phyloP scores from a whole-genome alignment of 2,888 invertebrate species.

The Xestia ashworthii region DNA sequence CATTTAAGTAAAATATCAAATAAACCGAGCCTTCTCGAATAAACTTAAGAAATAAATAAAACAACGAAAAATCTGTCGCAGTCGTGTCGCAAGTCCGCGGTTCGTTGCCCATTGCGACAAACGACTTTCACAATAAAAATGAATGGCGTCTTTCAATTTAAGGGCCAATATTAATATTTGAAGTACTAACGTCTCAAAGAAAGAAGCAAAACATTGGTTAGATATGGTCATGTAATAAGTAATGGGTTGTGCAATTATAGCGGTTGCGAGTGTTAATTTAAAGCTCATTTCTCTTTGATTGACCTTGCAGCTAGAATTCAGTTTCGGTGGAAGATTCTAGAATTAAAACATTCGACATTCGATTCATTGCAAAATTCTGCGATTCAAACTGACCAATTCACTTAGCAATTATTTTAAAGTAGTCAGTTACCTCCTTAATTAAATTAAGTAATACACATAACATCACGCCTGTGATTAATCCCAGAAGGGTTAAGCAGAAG shows the following conservation, averaged over 20 bases:
- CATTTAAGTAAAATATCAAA: slow-evolving; percentile 38
- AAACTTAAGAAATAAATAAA: slow-evolving; percentile 43
- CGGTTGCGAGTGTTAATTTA: slow-evolving; percentile 18
- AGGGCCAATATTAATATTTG: slow-evolving; percentile 56
- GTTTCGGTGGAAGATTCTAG: slow-evolving; percentile 7
- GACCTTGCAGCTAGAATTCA: slow-evolving; percentile 23
- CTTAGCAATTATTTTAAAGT: background rate
- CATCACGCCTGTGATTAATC: background rate
- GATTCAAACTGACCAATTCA: background rate
- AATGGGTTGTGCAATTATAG: slow-evolving; percentile 44
- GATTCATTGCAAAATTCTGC: background rate
- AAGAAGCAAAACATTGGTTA: slow-evolving; percentile 44
- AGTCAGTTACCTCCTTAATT: background rate
- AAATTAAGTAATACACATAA: background rate
- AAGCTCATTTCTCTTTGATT: slow-evolving; percentile 21
- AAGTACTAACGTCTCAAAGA: slow-evolving; percentile 34
- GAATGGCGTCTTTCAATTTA: slow-evolving; percentile 36
- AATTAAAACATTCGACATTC: slow-evolving; percentile 2
- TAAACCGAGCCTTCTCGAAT: slow-evolving; percentile 42
- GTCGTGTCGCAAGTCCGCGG: slow-evolving; percentile 54
- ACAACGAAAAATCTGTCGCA: slow-evolving; percentile 39
- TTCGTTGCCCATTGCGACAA: slow-evolving; percentile 58
- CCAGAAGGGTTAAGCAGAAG: background rate
- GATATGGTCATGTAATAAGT: slow-evolving; percentile 44
- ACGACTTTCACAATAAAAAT: slow-evolving; percentile 60